These are phyloP conservation scores for Toxonevra muliebris DNA, from an alignment of 2,888 invertebrate genomes.

Conservation along the genomic window DNA sequence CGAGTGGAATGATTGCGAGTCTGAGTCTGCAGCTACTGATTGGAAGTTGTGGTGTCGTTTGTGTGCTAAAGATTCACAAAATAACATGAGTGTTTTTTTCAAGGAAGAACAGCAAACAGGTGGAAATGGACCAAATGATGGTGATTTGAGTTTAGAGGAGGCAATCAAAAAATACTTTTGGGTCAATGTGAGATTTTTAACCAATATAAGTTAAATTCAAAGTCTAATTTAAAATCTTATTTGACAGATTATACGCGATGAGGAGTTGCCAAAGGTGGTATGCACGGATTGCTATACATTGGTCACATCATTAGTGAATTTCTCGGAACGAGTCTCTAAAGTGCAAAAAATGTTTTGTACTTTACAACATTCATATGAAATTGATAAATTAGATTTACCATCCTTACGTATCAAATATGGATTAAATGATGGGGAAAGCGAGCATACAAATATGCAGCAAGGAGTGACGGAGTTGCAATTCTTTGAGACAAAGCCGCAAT, in stretches of 20 bases:
- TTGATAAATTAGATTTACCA: slow-evolving; percentile 1
- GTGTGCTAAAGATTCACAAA: slow-evolving; percentile 36
- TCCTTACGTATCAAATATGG: slow-evolving; percentile 40
- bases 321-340: slow-evolving; percentile 50
- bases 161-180: slow-evolving; percentile 55
- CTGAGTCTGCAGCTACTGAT: too few relatives aligned
- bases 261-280: slow-evolving; percentile 52
- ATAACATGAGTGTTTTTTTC: slow-evolving; percentile 53
- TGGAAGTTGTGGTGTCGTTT: slow-evolving; percentile 33
- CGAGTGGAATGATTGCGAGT: too few relatives aligned
- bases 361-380: slow-evolving; percentile 39
- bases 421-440: slow-evolving; percentile 39
- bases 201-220: background rate
- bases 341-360: slow-evolving; percentile 55
- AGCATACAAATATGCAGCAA: slow-evolving; percentile 27
- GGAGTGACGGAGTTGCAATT: slow-evolving; percentile 48
- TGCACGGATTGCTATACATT: slow-evolving; percentile 51
- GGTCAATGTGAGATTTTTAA: slow-evolving; percentile 48
- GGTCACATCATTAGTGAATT: slow-evolving; percentile 49
- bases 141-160: slow-evolving; percentile 47
- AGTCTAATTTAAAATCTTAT: background rate
- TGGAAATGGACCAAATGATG: slow-evolving; percentile 9
- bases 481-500: slow-evolving; percentile 49
- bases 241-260: slow-evolving; percentile 19
- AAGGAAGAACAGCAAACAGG: slow-evolving; percentile 41